These are phyloP conservation scores for Ennomos erosarius DNA, from an alignment of 2,888 invertebrate species.

Conservation along the genomic window DNA sequence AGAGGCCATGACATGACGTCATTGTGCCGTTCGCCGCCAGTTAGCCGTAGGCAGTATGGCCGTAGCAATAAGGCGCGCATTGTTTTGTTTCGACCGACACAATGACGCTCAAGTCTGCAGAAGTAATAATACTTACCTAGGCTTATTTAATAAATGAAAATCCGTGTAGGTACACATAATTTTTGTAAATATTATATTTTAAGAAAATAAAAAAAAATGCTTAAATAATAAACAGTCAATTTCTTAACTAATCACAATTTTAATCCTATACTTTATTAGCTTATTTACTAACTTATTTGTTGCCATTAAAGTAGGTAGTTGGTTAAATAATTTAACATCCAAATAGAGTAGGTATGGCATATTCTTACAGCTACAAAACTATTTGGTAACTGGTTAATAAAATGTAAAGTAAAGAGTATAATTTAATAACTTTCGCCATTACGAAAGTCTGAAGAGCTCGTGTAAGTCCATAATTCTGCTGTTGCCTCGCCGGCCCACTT, in stretches of 20 bases:
- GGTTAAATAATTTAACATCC: background rate
- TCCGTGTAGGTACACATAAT: background rate
- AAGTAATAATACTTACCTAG: too few relatives aligned
- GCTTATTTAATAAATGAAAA: slow-evolving; percentile 1
- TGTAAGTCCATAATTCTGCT: too few relatives aligned
- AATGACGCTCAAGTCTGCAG: too few relatives aligned
- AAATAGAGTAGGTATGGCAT: slow-evolving; percentile 34
- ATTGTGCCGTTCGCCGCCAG: too few relatives aligned
- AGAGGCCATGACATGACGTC: too few relatives aligned
- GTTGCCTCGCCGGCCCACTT: too few relatives aligned
- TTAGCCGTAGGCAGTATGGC: too few relatives aligned
- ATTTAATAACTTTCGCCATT: background rate
- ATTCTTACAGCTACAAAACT: slow-evolving; percentile 29
- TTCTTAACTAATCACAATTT: slow-evolving; percentile 34
- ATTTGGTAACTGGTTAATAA: slow-evolving; percentile 49
- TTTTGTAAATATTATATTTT: slow-evolving; percentile 12
- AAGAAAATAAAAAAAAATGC: background rate
- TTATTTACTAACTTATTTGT: slow-evolving; percentile 15
- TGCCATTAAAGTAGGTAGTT: slow-evolving; percentile 9
- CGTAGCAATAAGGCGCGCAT: too few relatives aligned
- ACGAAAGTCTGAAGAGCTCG: too few relatives aligned
- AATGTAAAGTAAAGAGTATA: background rate
- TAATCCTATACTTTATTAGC: slow-evolving; percentile 6
- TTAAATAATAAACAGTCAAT: slow-evolving; percentile 37
- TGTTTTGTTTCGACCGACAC: too few relatives aligned